Evolutionary conservation across 53 echinoderm and acorn worm species (phyloP).

Genomic region (Zoroaster sp.): DNA sequence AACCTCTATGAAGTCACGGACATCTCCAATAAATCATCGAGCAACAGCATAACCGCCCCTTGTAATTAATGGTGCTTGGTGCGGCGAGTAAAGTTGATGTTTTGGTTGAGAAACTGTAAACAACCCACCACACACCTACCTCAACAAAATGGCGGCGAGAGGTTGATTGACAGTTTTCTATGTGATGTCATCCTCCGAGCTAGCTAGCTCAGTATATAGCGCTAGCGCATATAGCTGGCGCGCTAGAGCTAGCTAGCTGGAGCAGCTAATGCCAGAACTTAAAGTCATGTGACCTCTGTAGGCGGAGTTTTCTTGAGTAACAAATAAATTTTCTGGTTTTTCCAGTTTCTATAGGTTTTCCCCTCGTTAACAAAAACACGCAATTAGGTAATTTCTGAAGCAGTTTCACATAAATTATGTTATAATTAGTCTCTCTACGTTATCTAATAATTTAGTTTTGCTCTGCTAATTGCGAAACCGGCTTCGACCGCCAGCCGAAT

Average conservation of each 20-base stretch:
- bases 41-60: background rate
- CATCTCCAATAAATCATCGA: background rate
- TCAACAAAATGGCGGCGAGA: constrained; percentile 39
- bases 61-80: background rate
- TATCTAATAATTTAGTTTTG: too few species aligned
- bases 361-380: too few species aligned
- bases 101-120: constrained; percentile 8
- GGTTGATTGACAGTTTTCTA: constrained; percentile 13
- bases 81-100: background rate
- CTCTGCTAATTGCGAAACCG: too few species aligned
- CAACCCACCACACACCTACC: constrained; percentile 40
- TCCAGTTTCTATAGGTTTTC: background rate
- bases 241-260: too few species aligned
- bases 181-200: constrained; percentile 25
- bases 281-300: background rate
- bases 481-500: too few species aligned
- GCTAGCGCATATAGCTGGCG: too few species aligned
- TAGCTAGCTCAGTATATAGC: background rate
- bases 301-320: background rate
- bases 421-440: too few species aligned
- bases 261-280: too few species aligned
- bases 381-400: too few species aligned
- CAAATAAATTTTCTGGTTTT: too few species aligned
- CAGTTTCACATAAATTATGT: too few species aligned
- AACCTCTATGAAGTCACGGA: background rate